These are phyloP conservation scores for Podabrus alpinus DNA, from an alignment of 2,888 invertebrate species.

Conservation along the genomic window DNA sequence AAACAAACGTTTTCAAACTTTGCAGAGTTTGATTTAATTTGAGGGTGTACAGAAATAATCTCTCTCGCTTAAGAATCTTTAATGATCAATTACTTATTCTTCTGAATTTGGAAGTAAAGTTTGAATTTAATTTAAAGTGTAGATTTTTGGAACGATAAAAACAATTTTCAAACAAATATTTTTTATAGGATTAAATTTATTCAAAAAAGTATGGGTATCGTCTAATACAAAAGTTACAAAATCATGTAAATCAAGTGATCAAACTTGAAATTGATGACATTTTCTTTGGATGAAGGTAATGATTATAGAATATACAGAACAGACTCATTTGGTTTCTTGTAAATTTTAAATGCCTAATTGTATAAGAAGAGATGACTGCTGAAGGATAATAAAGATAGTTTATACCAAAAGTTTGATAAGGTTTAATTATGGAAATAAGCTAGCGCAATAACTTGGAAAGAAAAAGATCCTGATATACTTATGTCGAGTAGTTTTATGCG, in stretches of 20 bases:
- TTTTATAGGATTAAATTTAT: no score
- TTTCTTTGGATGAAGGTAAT: no score
- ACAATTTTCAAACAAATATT: background rate
- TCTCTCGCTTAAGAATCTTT: background rate
- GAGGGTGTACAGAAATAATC: background rate
- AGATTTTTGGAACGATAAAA: background rate
- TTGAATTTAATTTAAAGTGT: background rate
- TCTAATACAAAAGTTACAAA: no score
- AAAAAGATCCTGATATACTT: background rate
- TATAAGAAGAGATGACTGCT: no score
- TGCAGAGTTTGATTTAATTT: background rate
- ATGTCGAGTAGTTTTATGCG: background rate
- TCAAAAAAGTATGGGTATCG: no score
- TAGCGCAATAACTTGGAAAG: background rate
- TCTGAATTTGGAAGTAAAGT: background rate
- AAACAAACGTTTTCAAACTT: background rate
- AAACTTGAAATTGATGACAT: no score
- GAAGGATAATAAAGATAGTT: background rate
- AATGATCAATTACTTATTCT: background rate
- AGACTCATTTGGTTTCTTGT: no score
- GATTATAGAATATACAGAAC: no score
- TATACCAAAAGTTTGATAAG: background rate
- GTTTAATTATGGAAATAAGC: background rate
- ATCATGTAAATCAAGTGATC: no score
- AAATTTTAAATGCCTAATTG: no score